Base-by-base conservation (phyloP, 2,888 invertebrate species). In the Brachypterus glaber region DNA sequence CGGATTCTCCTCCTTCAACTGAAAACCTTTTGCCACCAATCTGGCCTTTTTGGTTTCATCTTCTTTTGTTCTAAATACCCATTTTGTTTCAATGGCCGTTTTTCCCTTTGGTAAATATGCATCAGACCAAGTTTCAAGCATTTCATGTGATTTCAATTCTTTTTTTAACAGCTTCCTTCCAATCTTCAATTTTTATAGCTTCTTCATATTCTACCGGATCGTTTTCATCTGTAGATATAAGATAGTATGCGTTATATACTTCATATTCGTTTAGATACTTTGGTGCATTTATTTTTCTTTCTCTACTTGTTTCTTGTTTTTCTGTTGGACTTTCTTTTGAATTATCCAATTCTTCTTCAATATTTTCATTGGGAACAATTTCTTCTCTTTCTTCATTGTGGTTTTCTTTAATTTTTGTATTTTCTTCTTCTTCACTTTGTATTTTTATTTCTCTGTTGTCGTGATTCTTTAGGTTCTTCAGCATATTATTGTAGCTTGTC, bases 1-100 rank as follows among this genome's bases (percentile, higher is more conserved):
- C 14, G 13, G 33, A 31, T 43, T 35, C 35, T 37, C 40, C 33
- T 44, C 37, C 26, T 46, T 36, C 13, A 44, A 15, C 17, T 46
- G 45, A 37, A 47, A 45, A 3, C 44, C 41, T 33, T 40, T 44
- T 18, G 43, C 45, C 16, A 41, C 43, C n/a, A 45, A n/a, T 36
- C 43, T 43, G 5, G 45, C 40, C 29, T 43, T 41, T 24, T 41
- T 39, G 11, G 40, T 45, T 30, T 37, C 37, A 34, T 35, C 16
- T 39, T 37, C n/a, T n/a, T n/a, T n/a, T n/a, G n/a, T n/a, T n/a
- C n/a, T n/a, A n/a, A n/a, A n/a, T n/a, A n/a, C n/a, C 33, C 21
- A 21, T 9, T 21, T 21, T 21, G 29, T 41, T 18, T 18, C 9
- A 24, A 33, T 17, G 15, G 11, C 17, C 18, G 17, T 8, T 17